phyloP scores from a whole-genome alignment of 2,797 vertebrate species.

The Falco cherrug region DNA sequence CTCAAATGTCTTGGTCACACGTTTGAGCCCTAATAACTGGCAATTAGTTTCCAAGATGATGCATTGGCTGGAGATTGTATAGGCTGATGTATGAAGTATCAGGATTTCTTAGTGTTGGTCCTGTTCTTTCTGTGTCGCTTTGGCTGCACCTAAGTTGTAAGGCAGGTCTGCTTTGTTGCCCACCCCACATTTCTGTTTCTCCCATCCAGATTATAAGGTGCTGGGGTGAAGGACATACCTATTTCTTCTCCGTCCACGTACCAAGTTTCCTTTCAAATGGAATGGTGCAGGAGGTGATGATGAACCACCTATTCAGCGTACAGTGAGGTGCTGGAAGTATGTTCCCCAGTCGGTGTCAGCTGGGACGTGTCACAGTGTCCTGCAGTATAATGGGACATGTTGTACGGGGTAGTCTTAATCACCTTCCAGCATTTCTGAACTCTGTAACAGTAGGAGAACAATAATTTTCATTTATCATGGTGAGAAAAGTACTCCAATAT shows the following conservation, averaged over 20 bases:
- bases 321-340: background rate
- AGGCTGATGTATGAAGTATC: background rate
- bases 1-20: background rate
- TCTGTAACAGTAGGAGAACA: background rate
- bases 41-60: background rate
- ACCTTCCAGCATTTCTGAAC: background rate
- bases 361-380: background rate
- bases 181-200: background rate
- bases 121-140: background rate
- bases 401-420: background rate
- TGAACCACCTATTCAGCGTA: background rate
- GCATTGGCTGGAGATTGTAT: background rate
- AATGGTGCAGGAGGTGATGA: background rate
- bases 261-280: background rate
- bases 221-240: background rate
- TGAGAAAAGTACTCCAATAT: background rate
- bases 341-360: background rate
- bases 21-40: background rate
- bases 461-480: background rate
- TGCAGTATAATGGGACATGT: background rate
- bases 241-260: background rate
- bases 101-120: background rate
- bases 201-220: background rate
- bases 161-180: background rate
- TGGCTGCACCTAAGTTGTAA: background rate